A percentile compares a stretch with the other conserved stretches of the same genome.
Evolutionary conservation across 2,888 invertebrate species (phyloP).

Genomic region (Troides oblongomaculatus): DNA sequence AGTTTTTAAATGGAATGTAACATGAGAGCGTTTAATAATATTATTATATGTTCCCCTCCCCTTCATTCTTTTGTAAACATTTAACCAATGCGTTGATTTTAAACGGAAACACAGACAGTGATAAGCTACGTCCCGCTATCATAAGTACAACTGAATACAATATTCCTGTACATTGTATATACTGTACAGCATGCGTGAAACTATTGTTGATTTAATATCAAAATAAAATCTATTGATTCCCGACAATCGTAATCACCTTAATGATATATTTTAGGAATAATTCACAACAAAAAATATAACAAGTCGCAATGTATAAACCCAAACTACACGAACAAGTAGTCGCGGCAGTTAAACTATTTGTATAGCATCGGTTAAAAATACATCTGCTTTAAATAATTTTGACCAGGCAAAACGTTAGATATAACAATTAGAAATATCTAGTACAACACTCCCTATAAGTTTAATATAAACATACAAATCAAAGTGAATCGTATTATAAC

Average conservation of each 20-base stretch:
- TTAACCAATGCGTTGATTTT: conserved; percentile 13
- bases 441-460: too few relatives aligned
- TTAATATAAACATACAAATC: conserved; percentile 2
- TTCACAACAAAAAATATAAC: too few relatives aligned
- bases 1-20: background rate
- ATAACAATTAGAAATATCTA: too few relatives aligned
- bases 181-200: background rate
- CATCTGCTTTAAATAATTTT: background rate
- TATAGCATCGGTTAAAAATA: background rate
- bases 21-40: background rate
- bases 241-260: too few relatives aligned
- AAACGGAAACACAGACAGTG: conserved; percentile 24
- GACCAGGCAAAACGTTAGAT: background rate
- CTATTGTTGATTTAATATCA: background rate
- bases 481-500: too few relatives aligned
- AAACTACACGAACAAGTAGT: too few relatives aligned
- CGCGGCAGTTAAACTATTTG: too few relatives aligned
- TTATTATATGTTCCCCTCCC: background rate
- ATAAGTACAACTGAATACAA: conserved; percentile 4
- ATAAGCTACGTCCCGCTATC: conserved; percentile 24
- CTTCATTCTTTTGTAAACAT: background rate
- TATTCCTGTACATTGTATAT: background rate
- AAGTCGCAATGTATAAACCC: too few relatives aligned
- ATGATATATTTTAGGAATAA: too few relatives aligned
- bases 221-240: background rate